Conservation (phyloP, 1,140 invertebrate species). For the Oedothorax gibbosus region DNA sequence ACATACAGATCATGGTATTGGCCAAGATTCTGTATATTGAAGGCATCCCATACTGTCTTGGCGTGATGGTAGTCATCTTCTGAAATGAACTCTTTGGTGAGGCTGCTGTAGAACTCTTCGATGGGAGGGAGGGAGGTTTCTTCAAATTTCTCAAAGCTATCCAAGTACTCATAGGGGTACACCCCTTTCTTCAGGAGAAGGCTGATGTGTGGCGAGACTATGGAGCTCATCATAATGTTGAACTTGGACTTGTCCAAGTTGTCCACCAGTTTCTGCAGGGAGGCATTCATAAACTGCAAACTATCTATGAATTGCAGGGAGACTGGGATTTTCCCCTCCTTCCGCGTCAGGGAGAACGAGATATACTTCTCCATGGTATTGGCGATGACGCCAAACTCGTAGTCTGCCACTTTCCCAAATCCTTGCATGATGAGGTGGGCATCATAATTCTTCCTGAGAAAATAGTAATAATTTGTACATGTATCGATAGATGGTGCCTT, state of each 20-base stretch:
- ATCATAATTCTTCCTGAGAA: no score
- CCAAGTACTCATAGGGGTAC: constrained; percentile 24
- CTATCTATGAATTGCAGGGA: neutral
- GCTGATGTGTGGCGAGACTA: neutral
- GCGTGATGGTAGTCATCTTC: neutral
- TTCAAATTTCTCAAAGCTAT: neutral
- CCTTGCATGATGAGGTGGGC: neutral
- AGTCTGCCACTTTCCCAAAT: neutral
- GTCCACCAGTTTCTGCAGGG: neutral
- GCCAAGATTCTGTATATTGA: constrained; percentile 43
- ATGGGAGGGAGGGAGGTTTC: neutral
- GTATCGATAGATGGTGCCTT: no score
- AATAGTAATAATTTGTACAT: no score
- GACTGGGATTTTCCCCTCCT: neutral
- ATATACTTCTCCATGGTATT: constrained; percentile 19
- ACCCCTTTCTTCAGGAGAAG: constrained; percentile 1
- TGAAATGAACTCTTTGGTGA: neutral
- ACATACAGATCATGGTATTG: no score
- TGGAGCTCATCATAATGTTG: neutral
- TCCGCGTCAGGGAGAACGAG: neutral
- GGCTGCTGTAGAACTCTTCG: neutral
- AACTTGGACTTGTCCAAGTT: neutral
- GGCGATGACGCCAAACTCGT: neutral
- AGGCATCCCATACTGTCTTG: constrained; percentile 63
- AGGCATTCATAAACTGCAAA: neutral